phyloP scores from a whole-genome alignment of 2,113 vertebrate genomes.

The Malurus alboscapulatus region DNA sequence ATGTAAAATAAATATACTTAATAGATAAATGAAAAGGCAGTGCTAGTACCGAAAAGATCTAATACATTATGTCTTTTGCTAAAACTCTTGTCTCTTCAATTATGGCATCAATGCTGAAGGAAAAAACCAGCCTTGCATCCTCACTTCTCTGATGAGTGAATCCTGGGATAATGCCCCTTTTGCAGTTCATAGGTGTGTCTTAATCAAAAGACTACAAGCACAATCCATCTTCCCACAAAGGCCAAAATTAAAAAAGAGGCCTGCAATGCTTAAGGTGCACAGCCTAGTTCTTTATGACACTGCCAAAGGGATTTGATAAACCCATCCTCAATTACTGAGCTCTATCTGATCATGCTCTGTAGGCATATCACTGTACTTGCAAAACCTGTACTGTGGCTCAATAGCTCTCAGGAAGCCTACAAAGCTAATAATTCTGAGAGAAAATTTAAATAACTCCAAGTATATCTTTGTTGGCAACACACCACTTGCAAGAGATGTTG shows the following conservation, averaged over 20 bases:
- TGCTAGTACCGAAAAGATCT: neutral
- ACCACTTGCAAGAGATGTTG: neutral
- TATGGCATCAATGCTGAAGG: neutral
- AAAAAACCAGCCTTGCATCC: neutral
- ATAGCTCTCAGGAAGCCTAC: neutral
- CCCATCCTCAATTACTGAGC: neutral
- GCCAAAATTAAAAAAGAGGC: neutral
- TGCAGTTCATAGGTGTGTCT: neutral
- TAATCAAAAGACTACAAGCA: neutral
- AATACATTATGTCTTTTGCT: neutral
- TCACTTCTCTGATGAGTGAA: neutral
- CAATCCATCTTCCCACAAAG: neutral
- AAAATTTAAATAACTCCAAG: neutral
- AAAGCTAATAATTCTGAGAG: neutral
- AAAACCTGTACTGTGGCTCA: slow-evolving; percentile 35
- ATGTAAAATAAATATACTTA: neutral
- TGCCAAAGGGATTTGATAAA: slow-evolving; percentile 32
- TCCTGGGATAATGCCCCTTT: neutral
- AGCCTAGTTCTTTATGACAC: neutral
- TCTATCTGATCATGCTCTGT: slow-evolving; percentile 21
- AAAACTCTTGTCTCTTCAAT: neutral
- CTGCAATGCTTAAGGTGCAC: neutral
- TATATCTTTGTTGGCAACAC: neutral
- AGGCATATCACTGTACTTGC: neutral
- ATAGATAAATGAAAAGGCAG: neutral